Conservation (phyloP, 1,140 invertebrate genomes). For the Colletes latitarsis region DNA sequence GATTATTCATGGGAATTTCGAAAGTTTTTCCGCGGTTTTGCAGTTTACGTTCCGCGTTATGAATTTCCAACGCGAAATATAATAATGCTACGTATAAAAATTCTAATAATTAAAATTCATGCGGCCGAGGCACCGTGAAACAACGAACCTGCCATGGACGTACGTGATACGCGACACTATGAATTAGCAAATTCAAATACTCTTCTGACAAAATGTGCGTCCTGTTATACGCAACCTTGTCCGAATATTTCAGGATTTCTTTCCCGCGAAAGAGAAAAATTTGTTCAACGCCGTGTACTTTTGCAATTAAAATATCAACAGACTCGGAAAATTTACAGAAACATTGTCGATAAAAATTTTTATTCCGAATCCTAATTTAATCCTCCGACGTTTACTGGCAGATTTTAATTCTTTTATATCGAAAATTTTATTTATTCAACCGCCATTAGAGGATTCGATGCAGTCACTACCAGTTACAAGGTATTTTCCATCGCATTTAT, state of each 20-base stretch:
- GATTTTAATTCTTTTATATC: neutral
- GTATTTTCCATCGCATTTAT: constrained; percentile 18
- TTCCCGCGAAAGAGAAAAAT: neutral
- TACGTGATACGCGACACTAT: neutral
- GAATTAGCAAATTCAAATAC: constrained; percentile 33
- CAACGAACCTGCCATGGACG: neutral
- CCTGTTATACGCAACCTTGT: neutral
- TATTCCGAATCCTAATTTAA: too few relatives aligned
- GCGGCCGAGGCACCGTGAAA: neutral
- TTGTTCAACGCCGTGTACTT: neutral
- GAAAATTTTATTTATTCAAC: neutral
- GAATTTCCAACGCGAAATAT: neutral
- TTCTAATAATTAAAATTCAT: constrained; percentile 46
- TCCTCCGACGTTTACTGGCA: neutral
- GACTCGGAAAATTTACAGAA: too few relatives aligned
- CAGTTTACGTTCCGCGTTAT: neutral
- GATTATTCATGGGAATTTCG: neutral
- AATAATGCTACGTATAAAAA: constrained; percentile 29
- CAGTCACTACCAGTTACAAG: neutral
- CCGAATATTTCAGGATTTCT: neutral
- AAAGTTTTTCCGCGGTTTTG: neutral
- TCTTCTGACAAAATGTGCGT: constrained; percentile 2
- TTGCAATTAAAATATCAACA: neutral
- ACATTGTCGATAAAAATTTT: too few relatives aligned
- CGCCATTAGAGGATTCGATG: neutral